Evolutionary conservation across 2,797 vertebrate genomes (phyloP), one percentile per base, ranked within the genome.

Genomic region (Cossypha dichroa): DNA sequence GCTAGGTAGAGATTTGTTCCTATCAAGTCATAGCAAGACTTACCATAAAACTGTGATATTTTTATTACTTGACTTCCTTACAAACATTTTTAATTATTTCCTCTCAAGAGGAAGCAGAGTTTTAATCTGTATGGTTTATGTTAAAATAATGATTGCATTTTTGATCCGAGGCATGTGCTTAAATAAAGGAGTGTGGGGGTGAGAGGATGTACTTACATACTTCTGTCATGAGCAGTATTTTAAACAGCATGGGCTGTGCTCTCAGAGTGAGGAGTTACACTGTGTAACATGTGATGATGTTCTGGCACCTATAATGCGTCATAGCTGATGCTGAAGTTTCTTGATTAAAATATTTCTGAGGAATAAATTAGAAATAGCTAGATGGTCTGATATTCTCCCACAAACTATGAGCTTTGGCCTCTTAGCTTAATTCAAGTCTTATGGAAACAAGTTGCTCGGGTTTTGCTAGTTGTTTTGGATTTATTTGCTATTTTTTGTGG

Each of bases 151-250:
- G 36, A 49, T 52, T 80, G 22, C 6, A 7, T 34, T 62, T 85
- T 33, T 68, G 20, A 13, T 58, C 18, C 0, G 1, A 62, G 45
- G 34, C 17, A 36, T 31, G 25, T 75, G 55, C n/a, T 63, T 25
- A 22, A 69, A 36, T 51, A 20, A 51, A 59, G 55, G 43, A 28
- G 5, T 5, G 3, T 36, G 18, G n/a, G 29, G 10, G 9, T 31
- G 8, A 34, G 48, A 67, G 59, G 2, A 5, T 0, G 0, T 45
- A 13, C 54, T 83, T 11, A 3, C 4, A 7, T 21, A 6, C 16
- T 49, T n/a, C 0, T 54, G 13, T 33, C 8, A 14, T 18, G 23
- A 62, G 7, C 54, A 31, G 4, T 29, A 15, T 43, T 48, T 43
- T 48, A 22, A 82, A 41, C 9, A 45, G 13, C 25, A 5, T 14